phyloP scores from a whole-genome alignment of 30 jellyfish, hydroid and myxozoan genomes.

The Mastigias papua region DNA sequence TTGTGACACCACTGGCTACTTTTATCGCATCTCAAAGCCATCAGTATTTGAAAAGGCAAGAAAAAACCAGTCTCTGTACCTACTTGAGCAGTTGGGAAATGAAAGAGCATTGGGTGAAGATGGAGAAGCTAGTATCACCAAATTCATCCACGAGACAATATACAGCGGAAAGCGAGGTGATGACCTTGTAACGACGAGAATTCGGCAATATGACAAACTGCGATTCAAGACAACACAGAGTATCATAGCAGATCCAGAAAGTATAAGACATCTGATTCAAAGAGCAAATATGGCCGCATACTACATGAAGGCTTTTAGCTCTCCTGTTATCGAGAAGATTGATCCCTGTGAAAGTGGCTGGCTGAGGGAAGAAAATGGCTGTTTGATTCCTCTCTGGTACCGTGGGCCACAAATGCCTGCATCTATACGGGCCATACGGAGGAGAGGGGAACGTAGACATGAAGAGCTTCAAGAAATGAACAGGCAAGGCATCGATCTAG shows the following conservation, averaged over 20 bases:
- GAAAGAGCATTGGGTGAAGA: slow-evolving; percentile 43
- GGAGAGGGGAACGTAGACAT: slow-evolving; percentile 52
- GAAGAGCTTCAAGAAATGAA: slow-evolving; percentile 25
- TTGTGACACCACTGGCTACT: slow-evolving; percentile 58
- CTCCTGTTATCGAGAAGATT: slow-evolving; percentile 53
- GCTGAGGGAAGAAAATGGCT: slow-evolving; percentile 41
- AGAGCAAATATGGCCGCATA: slow-evolving; percentile 59
- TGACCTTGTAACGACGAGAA: slow-evolving; percentile 51
- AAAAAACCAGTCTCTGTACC: slow-evolving; percentile 36
- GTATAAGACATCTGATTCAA: slow-evolving; percentile 32
- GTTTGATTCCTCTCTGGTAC: slow-evolving; percentile 63
- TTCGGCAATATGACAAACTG: slow-evolving; percentile 27
- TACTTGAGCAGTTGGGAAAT: slow-evolving; percentile 52
- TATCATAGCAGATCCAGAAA: slow-evolving; percentile 49
- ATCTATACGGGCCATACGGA: slow-evolving; percentile 52
- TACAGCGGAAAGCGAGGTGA: slow-evolving; percentile 44
- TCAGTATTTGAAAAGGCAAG: slow-evolving; percentile 61
- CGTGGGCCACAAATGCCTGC: slow-evolving; percentile 75
- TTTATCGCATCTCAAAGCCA: slow-evolving; percentile 46
- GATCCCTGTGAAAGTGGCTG: slow-evolving; percentile 68
- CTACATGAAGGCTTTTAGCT: slow-evolving; percentile 42
- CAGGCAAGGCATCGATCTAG: slow-evolving; percentile 40
- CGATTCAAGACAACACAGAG: slow-evolving; percentile 53
- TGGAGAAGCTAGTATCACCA: slow-evolving; percentile 34
- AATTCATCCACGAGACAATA: slow-evolving; percentile 42